phyloP scores from a whole-genome alignment of 2,113 vertebrate species.

The Neotragus pygmaeus region DNA sequence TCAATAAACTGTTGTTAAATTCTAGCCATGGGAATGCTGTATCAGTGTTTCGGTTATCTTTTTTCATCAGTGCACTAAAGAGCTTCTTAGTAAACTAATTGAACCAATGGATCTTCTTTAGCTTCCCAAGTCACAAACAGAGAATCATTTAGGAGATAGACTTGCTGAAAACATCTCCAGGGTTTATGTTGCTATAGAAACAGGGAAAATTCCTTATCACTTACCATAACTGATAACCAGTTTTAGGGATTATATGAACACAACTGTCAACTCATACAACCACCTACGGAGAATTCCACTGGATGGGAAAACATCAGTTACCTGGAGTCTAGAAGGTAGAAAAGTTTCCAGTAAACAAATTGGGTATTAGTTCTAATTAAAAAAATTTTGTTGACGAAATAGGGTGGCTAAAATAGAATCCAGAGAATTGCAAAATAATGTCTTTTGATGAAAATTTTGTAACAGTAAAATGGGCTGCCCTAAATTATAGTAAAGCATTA shows the following conservation, averaged over 20 bases:
- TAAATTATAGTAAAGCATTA: not conserved
- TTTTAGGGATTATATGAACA: not conserved
- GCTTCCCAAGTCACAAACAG: not conserved
- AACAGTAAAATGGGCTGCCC: not conserved
- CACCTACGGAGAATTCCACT: not conserved
- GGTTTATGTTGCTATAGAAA: constrained; percentile 27
- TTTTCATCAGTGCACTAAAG: not conserved
- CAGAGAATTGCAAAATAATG: not conserved
- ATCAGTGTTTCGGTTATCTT: not conserved
- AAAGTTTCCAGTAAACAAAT: not conserved
- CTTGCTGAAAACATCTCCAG: not conserved
- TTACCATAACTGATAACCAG: not conserved
- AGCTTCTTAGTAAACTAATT: not conserved
- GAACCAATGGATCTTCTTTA: not conserved
- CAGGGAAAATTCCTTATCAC: not conserved
- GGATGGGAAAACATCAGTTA: not conserved
- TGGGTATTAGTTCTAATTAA: not conserved
- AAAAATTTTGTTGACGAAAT: not conserved
- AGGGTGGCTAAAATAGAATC: not conserved
- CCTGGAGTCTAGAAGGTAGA: not conserved
- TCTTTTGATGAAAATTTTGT: not conserved
- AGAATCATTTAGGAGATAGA: not conserved
- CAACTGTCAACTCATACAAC: not conserved
- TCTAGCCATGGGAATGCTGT: not conserved
- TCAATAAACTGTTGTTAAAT: not conserved